A percentile compares a stretch with the other conserved stretches of the same genome.
Conservation (phyloP, 2,888 invertebrate species). For the Fragum sueziense region DNA sequence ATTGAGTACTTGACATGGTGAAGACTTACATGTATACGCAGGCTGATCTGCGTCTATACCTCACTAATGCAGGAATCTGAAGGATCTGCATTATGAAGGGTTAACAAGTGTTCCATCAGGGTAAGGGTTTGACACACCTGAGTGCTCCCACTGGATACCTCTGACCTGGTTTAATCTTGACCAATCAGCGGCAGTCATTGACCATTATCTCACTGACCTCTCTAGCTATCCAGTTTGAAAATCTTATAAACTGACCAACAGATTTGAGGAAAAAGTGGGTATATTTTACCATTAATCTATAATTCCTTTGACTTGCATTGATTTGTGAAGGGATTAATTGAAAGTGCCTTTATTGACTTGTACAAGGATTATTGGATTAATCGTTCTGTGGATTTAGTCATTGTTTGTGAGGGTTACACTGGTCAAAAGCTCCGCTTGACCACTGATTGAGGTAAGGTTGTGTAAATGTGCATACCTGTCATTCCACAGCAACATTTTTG, state of each 20-base stretch:
- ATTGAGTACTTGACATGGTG: too few relatives aligned
- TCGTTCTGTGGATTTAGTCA: neutral
- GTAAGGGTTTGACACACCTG: neutral
- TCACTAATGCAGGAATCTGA: too few relatives aligned
- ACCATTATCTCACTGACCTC: slow-evolving; percentile 19
- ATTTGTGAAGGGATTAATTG: neutral
- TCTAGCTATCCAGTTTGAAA: slow-evolving; percentile 14
- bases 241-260: too few relatives aligned
- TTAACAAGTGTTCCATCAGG: neutral
- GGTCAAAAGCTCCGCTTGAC: neutral
- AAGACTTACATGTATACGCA: too few relatives aligned
- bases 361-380: neutral
- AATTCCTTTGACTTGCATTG: neutral
- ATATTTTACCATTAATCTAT: too few relatives aligned
- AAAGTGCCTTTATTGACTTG: too few relatives aligned
- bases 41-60: neutral
- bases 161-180: slow-evolving; percentile 8
- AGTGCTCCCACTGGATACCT: slow-evolving; percentile 14
- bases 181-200: slow-evolving; percentile 7
- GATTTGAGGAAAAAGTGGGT: too few relatives aligned
- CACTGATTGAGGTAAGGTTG: too few relatives aligned
- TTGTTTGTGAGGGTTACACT: neutral
- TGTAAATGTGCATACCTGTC: too few relatives aligned
- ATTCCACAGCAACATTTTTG: too few relatives aligned
- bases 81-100: neutral